phyloP scores from a whole-genome alignment of 1,140 invertebrate species.

The Lepidurus arcticus region DNA sequence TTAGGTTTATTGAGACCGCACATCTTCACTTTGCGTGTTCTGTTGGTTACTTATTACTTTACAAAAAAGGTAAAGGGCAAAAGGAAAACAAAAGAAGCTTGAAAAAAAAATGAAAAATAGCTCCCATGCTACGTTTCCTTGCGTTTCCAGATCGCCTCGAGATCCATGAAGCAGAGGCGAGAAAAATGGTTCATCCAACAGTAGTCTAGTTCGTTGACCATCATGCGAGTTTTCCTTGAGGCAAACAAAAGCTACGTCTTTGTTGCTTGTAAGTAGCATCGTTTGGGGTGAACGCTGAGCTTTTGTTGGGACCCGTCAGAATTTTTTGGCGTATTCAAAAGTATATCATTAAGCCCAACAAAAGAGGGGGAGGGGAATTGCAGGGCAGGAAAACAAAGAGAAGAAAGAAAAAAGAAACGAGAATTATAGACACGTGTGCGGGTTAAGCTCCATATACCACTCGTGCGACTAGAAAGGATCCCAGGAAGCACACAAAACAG shows the following conservation, averaged over 20 bases:
- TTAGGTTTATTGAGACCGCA: neutral
- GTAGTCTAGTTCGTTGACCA: slow-evolving; percentile 14
- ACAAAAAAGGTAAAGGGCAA: too few relatives aligned
- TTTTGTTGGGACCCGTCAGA: neutral
- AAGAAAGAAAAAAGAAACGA: neutral
- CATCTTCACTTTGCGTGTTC: neutral
- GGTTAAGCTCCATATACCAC: too few relatives aligned
- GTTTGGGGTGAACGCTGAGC: neutral
- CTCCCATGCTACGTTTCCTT: too few relatives aligned
- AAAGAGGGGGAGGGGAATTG: neutral
- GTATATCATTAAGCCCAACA: neutral
- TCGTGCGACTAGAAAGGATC: too few relatives aligned
- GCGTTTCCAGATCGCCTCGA: neutral
- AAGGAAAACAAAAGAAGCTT: too few relatives aligned
- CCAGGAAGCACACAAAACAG: too few relatives aligned
- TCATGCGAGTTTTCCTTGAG: slow-evolving; percentile 10
- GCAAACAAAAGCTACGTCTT: neutral
- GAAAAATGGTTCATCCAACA: neutral
- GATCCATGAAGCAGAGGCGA: neutral
- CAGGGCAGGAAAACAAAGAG: neutral
- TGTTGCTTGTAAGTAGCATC: neutral
- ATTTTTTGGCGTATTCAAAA: neutral
- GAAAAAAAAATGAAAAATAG: too few relatives aligned
- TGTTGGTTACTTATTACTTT: neutral
- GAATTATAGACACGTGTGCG: too few relatives aligned